These are phyloP conservation scores for Leiothrix lutea DNA, from an alignment of 2,113 vertebrate genomes.

Conservation along the genomic window DNA sequence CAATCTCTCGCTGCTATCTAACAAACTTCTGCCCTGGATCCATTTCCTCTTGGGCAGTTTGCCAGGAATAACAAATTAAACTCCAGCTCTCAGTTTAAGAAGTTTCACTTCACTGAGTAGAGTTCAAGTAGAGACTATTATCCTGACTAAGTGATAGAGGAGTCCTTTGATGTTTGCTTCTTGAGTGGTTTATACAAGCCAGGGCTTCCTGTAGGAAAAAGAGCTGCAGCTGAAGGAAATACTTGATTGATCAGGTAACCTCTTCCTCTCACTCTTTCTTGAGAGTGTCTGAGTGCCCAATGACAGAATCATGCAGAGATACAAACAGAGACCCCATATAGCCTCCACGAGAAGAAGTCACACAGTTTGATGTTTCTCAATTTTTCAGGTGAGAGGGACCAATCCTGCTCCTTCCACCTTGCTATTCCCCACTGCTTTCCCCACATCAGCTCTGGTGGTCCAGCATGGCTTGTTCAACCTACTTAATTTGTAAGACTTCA, in stretches of 20 bases:
- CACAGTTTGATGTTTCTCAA: neutral
- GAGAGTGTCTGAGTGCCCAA: conserved; percentile 36
- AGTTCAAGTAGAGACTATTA: conserved; percentile 72
- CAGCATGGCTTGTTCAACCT: neutral
- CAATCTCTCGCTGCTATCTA: conserved; percentile 57
- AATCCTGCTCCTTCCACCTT: neutral
- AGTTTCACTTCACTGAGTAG: conserved; percentile 70
- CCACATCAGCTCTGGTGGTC: neutral
- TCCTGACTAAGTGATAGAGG: conserved; percentile 72
- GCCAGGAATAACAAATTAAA: conserved; percentile 78
- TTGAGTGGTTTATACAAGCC: conserved; percentile 63
- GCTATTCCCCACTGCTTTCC: neutral
- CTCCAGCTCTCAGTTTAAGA: conserved; percentile 71
- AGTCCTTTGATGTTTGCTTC: conserved; percentile 74
- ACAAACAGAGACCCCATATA: neutral
- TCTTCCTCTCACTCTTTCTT: conserved; percentile 32
- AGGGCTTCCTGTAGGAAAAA: conserved; percentile 46
- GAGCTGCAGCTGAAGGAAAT: conserved; percentile 49
- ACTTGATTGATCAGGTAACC: conserved; percentile 53
- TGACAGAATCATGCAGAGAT: neutral
- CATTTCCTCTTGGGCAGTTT: conserved; percentile 69
- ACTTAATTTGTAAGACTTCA: neutral
- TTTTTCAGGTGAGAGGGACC: neutral
- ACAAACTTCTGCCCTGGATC: conserved; percentile 60
- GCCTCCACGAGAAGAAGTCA: neutral